These are phyloP conservation scores for Phrynocephalus forsythii DNA, from an alignment of 2,797 vertebrate genomes.

Conservation along the genomic window DNA sequence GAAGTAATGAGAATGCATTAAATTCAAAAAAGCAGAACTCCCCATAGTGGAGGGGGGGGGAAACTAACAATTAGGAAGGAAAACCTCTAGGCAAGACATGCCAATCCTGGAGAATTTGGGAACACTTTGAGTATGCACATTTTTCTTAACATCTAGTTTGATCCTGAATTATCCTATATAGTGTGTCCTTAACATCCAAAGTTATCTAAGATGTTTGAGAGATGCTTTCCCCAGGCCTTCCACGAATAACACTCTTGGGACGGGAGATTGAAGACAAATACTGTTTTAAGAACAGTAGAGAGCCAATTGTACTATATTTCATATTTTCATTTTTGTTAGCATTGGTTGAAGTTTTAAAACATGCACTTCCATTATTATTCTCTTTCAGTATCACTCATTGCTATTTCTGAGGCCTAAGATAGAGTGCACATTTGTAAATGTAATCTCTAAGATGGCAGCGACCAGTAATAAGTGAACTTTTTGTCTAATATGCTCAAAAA, in stretches of 20 bases:
- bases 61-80: no score
- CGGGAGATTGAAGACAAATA: not conserved
- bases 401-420: slow-evolving; percentile 14
- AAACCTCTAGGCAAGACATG: no score
- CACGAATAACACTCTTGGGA: not conserved
- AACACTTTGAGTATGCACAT: no score
- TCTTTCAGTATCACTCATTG: slow-evolving; percentile 26
- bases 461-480: slow-evolving; percentile 49
- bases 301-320: not conserved
- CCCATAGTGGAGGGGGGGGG: no score
- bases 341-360: slow-evolving; percentile 1
- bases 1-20: no score
- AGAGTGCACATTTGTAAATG: accelerated
- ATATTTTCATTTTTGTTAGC: not conserved
- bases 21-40: no score
- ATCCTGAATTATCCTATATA: not conserved
- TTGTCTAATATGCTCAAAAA: slow-evolving; percentile 40
- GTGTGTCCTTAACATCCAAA: no score
- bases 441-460: slow-evolving; percentile 27
- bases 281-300: not conserved
- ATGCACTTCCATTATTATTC: slow-evolving; percentile 17
- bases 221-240: not conserved
- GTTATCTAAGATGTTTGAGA: not conserved
- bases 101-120: no score
- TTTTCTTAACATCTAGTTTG: no score